A percentile compares a stretch with the other conserved stretches of the same genome.
Evolutionary conservation across 2,113 vertebrate species (phyloP).

Genomic region (Centropristis striata): DNA sequence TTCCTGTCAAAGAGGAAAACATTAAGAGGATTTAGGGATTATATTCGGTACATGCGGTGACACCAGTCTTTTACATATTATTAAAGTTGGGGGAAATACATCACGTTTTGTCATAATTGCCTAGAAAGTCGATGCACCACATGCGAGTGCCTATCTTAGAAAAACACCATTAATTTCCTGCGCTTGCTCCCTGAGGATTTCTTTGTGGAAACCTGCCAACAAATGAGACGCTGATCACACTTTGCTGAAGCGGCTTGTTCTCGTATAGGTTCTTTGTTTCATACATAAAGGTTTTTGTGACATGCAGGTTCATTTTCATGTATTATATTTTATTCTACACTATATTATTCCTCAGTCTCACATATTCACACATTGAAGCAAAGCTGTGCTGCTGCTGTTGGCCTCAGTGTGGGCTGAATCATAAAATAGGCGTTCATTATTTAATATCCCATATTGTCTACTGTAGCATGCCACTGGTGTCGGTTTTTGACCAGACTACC

Average conservation of each 20-base stretch:
- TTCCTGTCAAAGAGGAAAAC: slow-evolving; percentile 53
- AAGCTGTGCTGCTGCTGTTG: not conserved
- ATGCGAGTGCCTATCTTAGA: slow-evolving; percentile 18
- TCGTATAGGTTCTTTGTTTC: not conserved
- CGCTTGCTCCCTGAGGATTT: slow-evolving; percentile 31
- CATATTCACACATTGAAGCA: not conserved
- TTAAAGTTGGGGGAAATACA: slow-evolving; percentile 36
- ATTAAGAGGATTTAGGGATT: slow-evolving; percentile 71
- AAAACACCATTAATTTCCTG: slow-evolving; percentile 57
- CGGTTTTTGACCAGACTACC: not conserved
- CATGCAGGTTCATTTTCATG: not conserved
- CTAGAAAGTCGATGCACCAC: slow-evolving; percentile 24
- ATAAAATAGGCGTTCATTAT: not conserved
- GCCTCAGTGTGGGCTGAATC: not conserved
- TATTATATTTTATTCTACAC: not conserved
- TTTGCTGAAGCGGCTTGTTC: not conserved
- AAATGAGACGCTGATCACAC: slow-evolving; percentile 38
- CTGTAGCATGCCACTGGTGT: not conserved
- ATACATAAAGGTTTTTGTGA: not conserved
- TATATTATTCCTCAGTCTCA: not conserved
- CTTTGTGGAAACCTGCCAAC: not conserved
- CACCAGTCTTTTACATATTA: slow-evolving; percentile 48
- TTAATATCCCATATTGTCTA: not conserved
- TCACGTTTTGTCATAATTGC: slow-evolving; percentile 62
- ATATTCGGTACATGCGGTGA: slow-evolving; percentile 35